These are phyloP conservation scores for Loris lydekkerianus DNA, from an alignment of 2,797 vertebrate species.

Conservation along the genomic window DNA sequence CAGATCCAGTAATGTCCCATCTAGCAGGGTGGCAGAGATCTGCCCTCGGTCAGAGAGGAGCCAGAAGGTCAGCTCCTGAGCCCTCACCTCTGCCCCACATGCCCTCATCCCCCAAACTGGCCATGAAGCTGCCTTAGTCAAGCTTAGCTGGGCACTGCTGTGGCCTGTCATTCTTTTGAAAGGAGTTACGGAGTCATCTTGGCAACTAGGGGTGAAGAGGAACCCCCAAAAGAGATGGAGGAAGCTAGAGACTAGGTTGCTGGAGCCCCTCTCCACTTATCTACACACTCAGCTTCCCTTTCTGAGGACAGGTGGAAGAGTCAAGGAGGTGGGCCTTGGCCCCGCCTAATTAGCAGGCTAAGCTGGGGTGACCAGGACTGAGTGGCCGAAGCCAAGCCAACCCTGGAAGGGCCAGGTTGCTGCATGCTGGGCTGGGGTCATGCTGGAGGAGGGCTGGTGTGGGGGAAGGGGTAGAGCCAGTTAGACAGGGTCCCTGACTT, in stretches of 20 bases:
- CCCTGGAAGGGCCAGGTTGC: neutral
- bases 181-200: constrained; percentile 68
- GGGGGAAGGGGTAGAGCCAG: neutral
- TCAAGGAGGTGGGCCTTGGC: neutral
- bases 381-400: neutral
- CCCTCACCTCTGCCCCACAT: rapidly evolving
- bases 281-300: neutral
- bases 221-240: rapidly evolving
- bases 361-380: neutral
- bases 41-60: neutral
- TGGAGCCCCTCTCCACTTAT: neutral
- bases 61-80: rapidly evolving
- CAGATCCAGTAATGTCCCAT: neutral
- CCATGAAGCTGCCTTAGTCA: neutral
- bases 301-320: neutral
- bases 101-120: neutral
- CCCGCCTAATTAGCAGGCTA: too few species aligned
- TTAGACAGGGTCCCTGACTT: neutral
- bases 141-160: neutral
- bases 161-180: neutral
- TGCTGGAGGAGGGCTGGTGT: neutral
- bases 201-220: neutral
- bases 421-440: neutral
- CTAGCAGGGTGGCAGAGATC: neutral
- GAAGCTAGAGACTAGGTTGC: neutral